phyloP scores from a whole-genome alignment of 2,797 vertebrate species.

The Sebastes hubbsi region DNA sequence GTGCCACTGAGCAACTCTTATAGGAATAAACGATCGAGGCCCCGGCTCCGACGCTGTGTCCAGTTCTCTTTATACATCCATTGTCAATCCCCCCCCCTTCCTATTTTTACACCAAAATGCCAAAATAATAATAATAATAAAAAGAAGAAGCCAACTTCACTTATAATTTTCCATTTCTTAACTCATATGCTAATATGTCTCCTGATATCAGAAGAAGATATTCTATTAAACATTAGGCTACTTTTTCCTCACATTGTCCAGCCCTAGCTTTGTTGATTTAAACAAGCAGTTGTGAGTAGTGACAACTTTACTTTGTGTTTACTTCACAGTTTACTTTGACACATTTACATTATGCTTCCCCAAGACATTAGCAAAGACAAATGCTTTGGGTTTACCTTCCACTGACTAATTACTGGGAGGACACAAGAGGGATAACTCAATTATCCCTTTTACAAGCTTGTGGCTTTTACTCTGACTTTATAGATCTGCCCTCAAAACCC shows the following conservation, averaged over 20 bases:
- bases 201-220: neutral
- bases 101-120: neutral
- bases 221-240: neutral
- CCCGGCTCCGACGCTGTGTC: too few species aligned
- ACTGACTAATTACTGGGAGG: neutral
- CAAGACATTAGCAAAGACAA: neutral
- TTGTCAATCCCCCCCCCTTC: neutral
- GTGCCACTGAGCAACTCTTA: too few species aligned
- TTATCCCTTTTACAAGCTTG: neutral
- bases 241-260: neutral
- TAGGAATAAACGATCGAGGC: too few species aligned
- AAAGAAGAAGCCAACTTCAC: neutral
- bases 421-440: neutral
- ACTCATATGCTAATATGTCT: neutral
- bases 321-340: neutral
- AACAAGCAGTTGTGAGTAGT: neutral
- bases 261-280: neutral
- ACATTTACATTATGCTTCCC: neutral
- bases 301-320: neutral
- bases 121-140: neutral
- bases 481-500: neutral
- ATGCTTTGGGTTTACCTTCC: neutral
- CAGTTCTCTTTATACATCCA: too few species aligned
- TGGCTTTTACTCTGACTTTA: neutral
- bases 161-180: neutral